A percentile compares a stretch with the other conserved stretches of the same genome.
phyloP scores from a whole-genome alignment of 2,797 vertebrate species.

The Oophaga sylvatica region DNA sequence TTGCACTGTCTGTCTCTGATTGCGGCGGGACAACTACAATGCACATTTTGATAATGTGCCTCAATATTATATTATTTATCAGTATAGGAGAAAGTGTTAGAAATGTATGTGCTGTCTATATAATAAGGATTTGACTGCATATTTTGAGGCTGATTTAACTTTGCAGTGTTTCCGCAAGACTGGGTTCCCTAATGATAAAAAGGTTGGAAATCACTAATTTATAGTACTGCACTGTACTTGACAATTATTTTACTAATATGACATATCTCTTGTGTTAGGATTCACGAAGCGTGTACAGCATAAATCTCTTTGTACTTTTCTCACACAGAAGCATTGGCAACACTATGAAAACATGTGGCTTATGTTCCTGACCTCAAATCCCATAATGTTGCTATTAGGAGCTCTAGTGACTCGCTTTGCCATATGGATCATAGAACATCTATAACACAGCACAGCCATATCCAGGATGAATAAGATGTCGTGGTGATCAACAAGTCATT shows the following conservation, averaged over 20 bases:
- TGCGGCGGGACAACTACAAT: neutral
- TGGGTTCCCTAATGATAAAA: neutral
- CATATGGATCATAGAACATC: slow-evolving; percentile 55
- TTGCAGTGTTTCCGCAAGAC: neutral
- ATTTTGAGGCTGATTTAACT: neutral
- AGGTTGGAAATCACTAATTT: neutral
- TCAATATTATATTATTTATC: neutral
- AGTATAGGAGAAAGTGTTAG: neutral
- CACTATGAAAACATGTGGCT: slow-evolving; percentile 47
- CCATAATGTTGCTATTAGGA: slow-evolving; percentile 50
- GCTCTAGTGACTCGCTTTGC: slow-evolving; percentile 22
- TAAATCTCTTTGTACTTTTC: slow-evolving; percentile 6
- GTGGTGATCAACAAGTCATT: slow-evolving; percentile 47
- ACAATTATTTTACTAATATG: neutral
- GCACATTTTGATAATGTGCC: neutral
- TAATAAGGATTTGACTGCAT: neutral
- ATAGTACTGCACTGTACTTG: neutral
- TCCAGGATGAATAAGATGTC: slow-evolving; percentile 24
- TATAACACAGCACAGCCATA: slow-evolving; percentile 32
- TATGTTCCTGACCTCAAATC: slow-evolving; percentile 34
- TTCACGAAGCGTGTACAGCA: neutral
- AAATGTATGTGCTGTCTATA: neutral
- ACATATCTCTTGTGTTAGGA: neutral
- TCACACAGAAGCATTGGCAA: slow-evolving; percentile 27
- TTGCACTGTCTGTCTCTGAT: neutral